Evolutionary conservation across 2,797 vertebrate species (phyloP).

Genomic region (Taenioides sp.): DNA sequence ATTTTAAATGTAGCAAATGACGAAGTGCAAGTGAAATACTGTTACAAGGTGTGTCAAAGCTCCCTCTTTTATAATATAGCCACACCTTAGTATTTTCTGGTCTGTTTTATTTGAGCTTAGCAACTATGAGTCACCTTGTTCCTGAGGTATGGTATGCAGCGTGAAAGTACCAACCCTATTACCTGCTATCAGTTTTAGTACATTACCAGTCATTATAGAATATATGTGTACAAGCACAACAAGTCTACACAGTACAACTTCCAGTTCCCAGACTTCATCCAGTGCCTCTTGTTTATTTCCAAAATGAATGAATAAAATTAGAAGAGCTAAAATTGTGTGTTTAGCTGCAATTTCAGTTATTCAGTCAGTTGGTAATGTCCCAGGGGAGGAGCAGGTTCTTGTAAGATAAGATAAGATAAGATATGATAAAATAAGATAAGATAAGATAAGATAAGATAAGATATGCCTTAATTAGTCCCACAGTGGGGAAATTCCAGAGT

Average conservation of each 20-base stretch:
- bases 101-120: constrained; percentile 49
- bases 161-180: neutral
- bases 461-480: no score
- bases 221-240: neutral
- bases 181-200: neutral
- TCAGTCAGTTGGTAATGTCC: constrained; percentile 4
- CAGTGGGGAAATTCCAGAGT: no score
- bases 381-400: neutral
- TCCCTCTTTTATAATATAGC: constrained; percentile 37
- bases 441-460: no score
- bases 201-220: neutral
- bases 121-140: constrained; percentile 44
- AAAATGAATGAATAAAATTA: neutral
- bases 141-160: constrained; percentile 4
- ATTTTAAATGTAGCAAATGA: constrained; percentile 15
- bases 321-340: neutral
- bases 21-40: constrained; percentile 19
- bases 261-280: neutral
- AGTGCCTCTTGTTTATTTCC: constrained; percentile 6
- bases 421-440: no score
- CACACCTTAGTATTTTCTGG: constrained; percentile 56
- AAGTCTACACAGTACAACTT: neutral
- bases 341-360: neutral
- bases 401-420: no score
- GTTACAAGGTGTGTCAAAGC: constrained; percentile 48